Conservation (phyloP, 2,113 vertebrate genomes). For the Crotalus viridis region DNA sequence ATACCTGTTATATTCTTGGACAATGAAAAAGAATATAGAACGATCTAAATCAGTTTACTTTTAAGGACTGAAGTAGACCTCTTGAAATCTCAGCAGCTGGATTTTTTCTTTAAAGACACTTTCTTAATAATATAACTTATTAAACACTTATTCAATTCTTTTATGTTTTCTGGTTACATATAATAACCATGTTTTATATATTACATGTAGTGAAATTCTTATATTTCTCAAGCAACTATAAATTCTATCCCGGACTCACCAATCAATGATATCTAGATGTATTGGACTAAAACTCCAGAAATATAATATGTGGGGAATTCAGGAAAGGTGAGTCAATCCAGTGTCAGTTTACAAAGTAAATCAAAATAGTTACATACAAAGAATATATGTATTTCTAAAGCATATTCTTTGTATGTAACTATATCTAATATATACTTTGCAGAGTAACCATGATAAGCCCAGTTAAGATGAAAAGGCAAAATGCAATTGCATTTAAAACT, state of each 20-base stretch:
- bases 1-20: neutral
- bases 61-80: neutral
- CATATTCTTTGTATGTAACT: neutral
- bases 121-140: neutral
- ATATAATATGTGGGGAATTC: neutral
- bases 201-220: neutral
- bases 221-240: neutral
- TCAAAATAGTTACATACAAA: neutral
- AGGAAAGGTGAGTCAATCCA: neutral
- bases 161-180: neutral
- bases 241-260: neutral
- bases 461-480: neutral
- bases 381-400: neutral
- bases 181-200: neutral
- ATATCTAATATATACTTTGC: neutral
- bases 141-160: neutral
- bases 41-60: neutral
- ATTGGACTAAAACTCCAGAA: neutral
- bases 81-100: neutral
- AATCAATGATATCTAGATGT: neutral
- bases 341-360: neutral
- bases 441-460: neutral
- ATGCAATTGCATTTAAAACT: neutral
- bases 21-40: neutral
- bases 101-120: neutral